Percentiles rank a stretch among this genome's conserved stretches.
Conservation (phyloP, 2,888 invertebrate species). For the Gymnoscelis rufifasciata region DNA sequence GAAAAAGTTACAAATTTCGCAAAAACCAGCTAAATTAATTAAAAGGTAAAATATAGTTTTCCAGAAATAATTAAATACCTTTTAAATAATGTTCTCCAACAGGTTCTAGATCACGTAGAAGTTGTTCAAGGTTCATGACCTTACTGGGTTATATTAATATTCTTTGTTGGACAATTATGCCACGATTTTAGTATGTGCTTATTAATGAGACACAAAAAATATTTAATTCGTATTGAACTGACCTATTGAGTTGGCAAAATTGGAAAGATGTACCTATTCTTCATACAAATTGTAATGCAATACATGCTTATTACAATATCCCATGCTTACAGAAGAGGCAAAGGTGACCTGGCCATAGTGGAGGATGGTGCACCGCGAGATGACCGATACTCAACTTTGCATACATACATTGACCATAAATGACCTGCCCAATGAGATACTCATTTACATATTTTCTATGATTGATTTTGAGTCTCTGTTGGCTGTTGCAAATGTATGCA, state of each 20-base stretch:
- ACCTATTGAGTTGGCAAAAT: no score
- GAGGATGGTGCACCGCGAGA: slow-evolving; percentile 73
- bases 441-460: slow-evolving; percentile 76
- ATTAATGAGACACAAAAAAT: no score
- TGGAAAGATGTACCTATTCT: no score
- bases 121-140: slow-evolving; percentile 57
- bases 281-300: slow-evolving; percentile 1
- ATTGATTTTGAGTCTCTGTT: slow-evolving; percentile 73
- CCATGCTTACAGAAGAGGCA: slow-evolving; percentile 53
- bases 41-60: slow-evolving; percentile 53
- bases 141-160: slow-evolving; percentile 46
- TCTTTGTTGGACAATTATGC: slow-evolving; percentile 28
- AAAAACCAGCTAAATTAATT: slow-evolving; percentile 59
- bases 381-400: slow-evolving; percentile 55
- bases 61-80: slow-evolving; percentile 9
- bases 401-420: slow-evolving; percentile 61
- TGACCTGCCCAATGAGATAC: slow-evolving; percentile 75
- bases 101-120: slow-evolving; percentile 25
- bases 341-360: slow-evolving; percentile 36
- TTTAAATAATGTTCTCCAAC: slow-evolving; percentile 19
- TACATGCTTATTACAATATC: slow-evolving; percentile 7
- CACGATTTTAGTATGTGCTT: no score
- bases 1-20: slow-evolving; percentile 64
- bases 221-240: no score
- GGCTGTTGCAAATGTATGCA: slow-evolving; percentile 69